Evolutionary conservation across 1,140 invertebrate species (phyloP).

Genomic region (Trinorchestia longiramus): DNA sequence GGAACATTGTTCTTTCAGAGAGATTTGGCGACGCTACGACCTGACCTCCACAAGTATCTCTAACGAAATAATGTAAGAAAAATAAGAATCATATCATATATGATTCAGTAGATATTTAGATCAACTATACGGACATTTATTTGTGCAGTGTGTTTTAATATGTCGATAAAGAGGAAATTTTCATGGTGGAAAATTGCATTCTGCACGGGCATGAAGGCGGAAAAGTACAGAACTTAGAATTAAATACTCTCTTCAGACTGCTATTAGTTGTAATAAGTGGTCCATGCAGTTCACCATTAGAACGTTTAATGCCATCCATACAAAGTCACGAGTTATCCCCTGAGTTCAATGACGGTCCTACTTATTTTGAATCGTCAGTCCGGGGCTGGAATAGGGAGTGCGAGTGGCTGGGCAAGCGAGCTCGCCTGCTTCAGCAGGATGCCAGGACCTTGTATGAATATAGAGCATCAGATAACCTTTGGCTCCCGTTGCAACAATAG

Average conservation of each 20-base stretch:
- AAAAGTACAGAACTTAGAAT: too few species aligned
- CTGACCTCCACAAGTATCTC: not conserved
- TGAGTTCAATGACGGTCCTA: not conserved
- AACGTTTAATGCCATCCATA: not conserved
- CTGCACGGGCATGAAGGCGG: too few species aligned
- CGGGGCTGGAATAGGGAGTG: not conserved
- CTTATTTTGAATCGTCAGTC: not conserved
- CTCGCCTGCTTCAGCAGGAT: not conserved
- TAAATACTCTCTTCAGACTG: too few species aligned
- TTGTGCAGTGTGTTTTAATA: too few species aligned
- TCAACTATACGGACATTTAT: not conserved
- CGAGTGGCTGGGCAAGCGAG: not conserved
- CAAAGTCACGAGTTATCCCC: not conserved
- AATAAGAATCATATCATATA: not conserved
- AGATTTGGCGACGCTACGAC: not conserved
- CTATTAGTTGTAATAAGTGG: too few species aligned
- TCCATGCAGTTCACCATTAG: not conserved
- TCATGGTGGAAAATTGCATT: too few species aligned
- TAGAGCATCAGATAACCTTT: constrained; percentile 53
- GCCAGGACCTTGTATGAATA: constrained; percentile 27
- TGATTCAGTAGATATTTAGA: not conserved
- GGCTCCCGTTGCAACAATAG: constrained; percentile 52
- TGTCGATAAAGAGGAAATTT: too few species aligned
- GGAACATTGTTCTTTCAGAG: not conserved
- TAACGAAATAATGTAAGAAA: not conserved